Conservation (phyloP, 2,888 invertebrate species). For the Limenitis camilla region DNA sequence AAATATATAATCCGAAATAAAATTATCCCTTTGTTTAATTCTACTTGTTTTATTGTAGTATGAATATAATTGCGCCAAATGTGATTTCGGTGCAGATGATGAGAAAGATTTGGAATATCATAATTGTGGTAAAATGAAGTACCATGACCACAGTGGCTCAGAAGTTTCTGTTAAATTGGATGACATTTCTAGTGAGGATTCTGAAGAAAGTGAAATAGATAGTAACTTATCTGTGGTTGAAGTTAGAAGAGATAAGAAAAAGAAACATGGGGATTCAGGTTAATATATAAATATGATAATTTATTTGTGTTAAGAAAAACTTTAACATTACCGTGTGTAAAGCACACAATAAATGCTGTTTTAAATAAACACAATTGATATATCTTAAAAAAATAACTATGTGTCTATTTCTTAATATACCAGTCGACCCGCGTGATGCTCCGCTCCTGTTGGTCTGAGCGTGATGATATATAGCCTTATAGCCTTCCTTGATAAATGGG, state of each 20-base stretch:
- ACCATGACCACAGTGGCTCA: constrained; percentile 31
- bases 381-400: too few relatives aligned
- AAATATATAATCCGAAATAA: not conserved
- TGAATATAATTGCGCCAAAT: constrained; percentile 27
- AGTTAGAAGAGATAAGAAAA: constrained; percentile 21
- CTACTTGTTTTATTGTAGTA: constrained; percentile 19
- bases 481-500: too few relatives aligned
- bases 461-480: too few relatives aligned
- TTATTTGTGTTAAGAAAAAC: too few relatives aligned
- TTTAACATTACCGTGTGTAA: too few relatives aligned
- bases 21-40: not conserved
- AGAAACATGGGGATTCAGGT: constrained; percentile 16
- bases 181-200: constrained; percentile 30
- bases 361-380: too few relatives aligned
- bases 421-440: too few relatives aligned
- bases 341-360: too few relatives aligned
- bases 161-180: constrained; percentile 37
- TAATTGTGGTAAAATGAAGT: constrained; percentile 17
- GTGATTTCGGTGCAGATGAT: constrained; percentile 31
- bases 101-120: constrained; percentile 28
- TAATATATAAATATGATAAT: too few relatives aligned
- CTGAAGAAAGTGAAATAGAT: constrained; percentile 31
- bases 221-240: constrained; percentile 42
- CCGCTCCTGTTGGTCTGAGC: too few relatives aligned
- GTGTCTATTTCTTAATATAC: too few relatives aligned